A percentile compares a stretch with the other conserved stretches of the same genome.
Evolutionary conservation across 30 jellyfish, hydroid and myxozoan genomes (phyloP).

Genomic region (Turritopsis dohrnii): DNA sequence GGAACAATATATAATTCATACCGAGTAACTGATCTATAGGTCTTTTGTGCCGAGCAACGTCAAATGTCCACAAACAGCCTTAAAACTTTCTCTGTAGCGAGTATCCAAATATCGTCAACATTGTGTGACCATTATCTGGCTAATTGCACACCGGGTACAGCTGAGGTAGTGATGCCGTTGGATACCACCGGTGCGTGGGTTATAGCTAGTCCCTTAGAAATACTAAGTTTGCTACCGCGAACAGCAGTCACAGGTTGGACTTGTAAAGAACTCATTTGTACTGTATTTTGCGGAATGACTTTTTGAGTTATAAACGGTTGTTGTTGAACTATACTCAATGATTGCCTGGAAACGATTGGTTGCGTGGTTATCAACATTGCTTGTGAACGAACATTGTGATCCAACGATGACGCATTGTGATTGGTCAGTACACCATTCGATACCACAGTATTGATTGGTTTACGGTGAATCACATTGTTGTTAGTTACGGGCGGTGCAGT

Average conservation of each 20-base stretch:
- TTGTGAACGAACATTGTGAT: slow-evolving; percentile 2
- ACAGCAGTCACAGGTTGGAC: slow-evolving; percentile 36
- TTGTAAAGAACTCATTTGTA: slow-evolving; percentile 11
- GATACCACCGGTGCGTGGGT: slow-evolving; percentile 32
- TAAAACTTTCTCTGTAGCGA: not conserved
- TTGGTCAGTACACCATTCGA: not conserved
- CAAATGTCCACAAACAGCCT: not conserved
- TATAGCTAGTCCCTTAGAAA: slow-evolving; percentile 28
- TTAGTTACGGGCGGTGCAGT: slow-evolving; percentile 16
- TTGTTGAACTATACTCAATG: slow-evolving; percentile 17
- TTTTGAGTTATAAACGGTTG: slow-evolving; percentile 25
- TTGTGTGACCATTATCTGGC: not conserved
- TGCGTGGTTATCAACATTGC: slow-evolving; percentile 16
- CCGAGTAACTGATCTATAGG: no score
- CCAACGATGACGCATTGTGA: not conserved
- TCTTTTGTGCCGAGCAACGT: not conserved
- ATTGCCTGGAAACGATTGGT: slow-evolving; percentile 18
- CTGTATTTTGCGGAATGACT: slow-evolving; percentile 5
- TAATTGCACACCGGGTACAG: not conserved
- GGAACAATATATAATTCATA: not conserved
- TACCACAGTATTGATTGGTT: not conserved
- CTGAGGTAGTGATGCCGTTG: slow-evolving; percentile 23
- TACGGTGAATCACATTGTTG: not conserved
- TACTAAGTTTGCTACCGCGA: slow-evolving; percentile 30
- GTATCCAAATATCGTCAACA: not conserved